Percentiles rank a stretch among this genome's conserved stretches.
These are phyloP conservation scores for Hirtodrosophila trivittata DNA, from an alignment of 2,888 invertebrate species.

Conservation along the genomic window DNA sequence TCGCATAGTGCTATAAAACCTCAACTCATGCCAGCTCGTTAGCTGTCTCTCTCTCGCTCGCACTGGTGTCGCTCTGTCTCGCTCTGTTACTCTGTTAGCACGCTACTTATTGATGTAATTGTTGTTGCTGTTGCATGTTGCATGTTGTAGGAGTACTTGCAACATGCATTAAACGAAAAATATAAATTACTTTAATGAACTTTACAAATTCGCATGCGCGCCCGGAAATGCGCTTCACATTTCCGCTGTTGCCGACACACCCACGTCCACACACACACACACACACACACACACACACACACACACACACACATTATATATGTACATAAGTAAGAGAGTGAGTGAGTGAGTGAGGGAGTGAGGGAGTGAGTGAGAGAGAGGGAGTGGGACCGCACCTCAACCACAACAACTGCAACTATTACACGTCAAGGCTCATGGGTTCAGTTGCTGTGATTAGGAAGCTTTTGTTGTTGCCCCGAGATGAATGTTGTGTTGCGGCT, in stretches of 20 bases:
- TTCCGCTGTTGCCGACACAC: conserved; percentile 51
- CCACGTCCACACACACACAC: conserved; percentile 21
- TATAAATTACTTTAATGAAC: conserved; percentile 80
- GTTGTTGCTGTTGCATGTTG: conserved; percentile 54
- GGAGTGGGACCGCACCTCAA: conserved; percentile 52
- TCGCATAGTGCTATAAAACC: conserved; percentile 24
- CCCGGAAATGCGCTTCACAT: conserved; percentile 77
- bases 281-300: conserved; percentile 10
- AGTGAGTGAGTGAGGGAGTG: not conserved
- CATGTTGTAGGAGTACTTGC: conserved; percentile 58
- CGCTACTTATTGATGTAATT: conserved; percentile 76
- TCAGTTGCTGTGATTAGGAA: conserved; percentile 67
- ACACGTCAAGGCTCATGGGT: conserved; percentile 39
- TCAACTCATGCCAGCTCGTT: conserved; percentile 13
- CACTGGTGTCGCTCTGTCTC: conserved; percentile 9
- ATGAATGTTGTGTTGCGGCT: conserved; percentile 70
- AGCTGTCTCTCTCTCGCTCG: conserved; percentile 5
- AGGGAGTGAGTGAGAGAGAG: not conserved
- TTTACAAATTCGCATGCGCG: conserved; percentile 76
- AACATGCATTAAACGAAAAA: conserved; percentile 72
- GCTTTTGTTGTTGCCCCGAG: conserved; percentile 65
- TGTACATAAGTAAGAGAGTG: not conserved
- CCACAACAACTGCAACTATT: conserved; percentile 44
- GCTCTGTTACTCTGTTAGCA: conserved; percentile 37
- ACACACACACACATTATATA: conserved; percentile 5